Conservation (phyloP, 2,888 invertebrate species). For the Metopia argyrocephala region DNA sequence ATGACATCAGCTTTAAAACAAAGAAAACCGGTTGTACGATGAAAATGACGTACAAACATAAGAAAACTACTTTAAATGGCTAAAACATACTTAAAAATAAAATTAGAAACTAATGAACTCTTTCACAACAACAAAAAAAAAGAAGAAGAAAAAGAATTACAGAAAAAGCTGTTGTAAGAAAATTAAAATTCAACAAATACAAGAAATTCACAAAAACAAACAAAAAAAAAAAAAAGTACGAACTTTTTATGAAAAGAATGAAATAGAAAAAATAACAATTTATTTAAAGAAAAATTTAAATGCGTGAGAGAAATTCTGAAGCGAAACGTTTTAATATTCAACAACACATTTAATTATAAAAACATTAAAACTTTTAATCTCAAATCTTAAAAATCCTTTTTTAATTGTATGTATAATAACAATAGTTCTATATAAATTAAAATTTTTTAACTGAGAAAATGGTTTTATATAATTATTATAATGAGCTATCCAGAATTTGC, state of each 20-base stretch:
- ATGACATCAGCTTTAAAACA: constrained; percentile 50
- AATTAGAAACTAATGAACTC: constrained; percentile 30
- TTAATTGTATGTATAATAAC: too few species aligned
- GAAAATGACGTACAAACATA: neutral
- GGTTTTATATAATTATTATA: too few species aligned
- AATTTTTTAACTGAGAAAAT: too few species aligned
- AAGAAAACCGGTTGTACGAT: constrained; percentile 39
- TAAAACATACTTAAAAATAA: constrained; percentile 17
- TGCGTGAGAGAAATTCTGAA: neutral
- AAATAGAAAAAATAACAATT: neutral
- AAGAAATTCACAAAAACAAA: neutral
- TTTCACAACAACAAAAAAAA: neutral
- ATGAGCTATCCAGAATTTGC: too few species aligned
- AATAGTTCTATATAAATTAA: too few species aligned
- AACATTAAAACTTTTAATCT: too few species aligned
- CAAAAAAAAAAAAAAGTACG: neutral
- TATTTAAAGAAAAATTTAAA: neutral
- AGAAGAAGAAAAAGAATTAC: neutral
- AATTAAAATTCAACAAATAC: neutral
- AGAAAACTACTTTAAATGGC: constrained; percentile 33
- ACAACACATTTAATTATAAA: neutral
- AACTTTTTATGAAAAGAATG: neutral
- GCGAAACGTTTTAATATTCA: neutral
- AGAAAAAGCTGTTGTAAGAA: neutral
- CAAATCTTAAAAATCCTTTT: too few species aligned